Conservation (phyloP, 2,888 invertebrate genomes). For the Noctuana brunneofusca region DNA sequence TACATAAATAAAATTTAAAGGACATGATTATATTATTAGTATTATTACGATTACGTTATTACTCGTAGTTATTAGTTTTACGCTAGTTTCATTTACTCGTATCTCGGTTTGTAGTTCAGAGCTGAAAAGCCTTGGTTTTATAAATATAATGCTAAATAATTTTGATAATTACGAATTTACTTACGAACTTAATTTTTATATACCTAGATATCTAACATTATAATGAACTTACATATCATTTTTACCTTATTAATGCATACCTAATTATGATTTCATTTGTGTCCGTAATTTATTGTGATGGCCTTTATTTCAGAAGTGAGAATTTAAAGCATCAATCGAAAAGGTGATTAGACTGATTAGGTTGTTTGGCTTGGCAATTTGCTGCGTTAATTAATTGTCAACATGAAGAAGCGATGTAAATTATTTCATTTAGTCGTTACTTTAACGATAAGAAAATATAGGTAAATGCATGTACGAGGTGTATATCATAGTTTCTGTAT, state of each 20-base stretch:
- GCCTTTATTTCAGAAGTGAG: conserved; percentile 5
- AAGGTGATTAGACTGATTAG: too few species aligned
- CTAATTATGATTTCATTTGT: background rate
- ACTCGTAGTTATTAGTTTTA: too few species aligned
- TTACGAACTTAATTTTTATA: too few species aligned
- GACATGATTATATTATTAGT: too few species aligned
- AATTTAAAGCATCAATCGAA: conserved; percentile 7
- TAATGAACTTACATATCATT: too few species aligned
- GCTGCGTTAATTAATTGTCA: background rate
- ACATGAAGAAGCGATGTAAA: background rate
- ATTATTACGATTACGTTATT: too few species aligned
- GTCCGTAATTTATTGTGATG: background rate
- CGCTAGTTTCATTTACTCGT: background rate
- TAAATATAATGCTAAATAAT: too few species aligned
- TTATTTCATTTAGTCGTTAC: background rate
- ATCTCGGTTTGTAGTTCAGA: background rate
- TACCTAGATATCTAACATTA: too few species aligned
- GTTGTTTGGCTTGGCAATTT: conserved; percentile 1
- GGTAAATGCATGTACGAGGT: background rate
- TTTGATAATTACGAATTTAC: background rate
- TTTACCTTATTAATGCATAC: too few species aligned
- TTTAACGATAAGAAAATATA: background rate
- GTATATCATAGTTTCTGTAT: too few species aligned
- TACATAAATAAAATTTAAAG: too few species aligned
- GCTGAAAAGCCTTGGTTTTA: too few species aligned